Conservation (phyloP, 2,888 invertebrate genomes). For the Polyommatus icarus region DNA sequence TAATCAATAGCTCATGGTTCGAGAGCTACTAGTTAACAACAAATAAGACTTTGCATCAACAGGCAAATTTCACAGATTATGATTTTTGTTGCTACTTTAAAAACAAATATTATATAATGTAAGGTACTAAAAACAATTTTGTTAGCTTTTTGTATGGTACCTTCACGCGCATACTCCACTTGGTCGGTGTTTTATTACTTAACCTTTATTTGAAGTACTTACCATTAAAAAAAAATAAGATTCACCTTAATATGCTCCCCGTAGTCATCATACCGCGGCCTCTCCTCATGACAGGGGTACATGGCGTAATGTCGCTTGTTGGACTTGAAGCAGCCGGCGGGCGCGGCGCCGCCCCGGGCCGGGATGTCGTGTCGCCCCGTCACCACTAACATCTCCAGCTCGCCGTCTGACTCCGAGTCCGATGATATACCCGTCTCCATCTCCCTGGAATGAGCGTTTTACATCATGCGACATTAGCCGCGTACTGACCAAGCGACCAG, state of each 20-base stretch:
- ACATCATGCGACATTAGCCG: not conserved
- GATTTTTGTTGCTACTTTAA: no score
- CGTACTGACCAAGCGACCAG: no score
- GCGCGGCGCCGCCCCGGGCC: slow-evolving; percentile 85
- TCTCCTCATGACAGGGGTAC: slow-evolving; percentile 97
- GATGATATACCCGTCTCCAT: slow-evolving; percentile 86
- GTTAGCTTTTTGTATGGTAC: no score
- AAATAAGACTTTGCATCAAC: no score
- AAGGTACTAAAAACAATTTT: no score
- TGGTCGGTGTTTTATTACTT: no score
- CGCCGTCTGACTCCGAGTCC: slow-evolving; percentile 88
- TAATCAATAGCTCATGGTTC: not conserved
- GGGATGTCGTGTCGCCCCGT: slow-evolving; percentile 94
- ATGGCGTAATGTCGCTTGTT: slow-evolving; percentile 96
- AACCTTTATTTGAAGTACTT: not conserved
- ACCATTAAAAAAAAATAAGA: not conserved
- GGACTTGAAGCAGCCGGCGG: slow-evolving; percentile 77
- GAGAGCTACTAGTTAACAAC: no score
- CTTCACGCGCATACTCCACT: no score
- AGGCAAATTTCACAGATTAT: no score
- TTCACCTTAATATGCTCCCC: slow-evolving; percentile 92
- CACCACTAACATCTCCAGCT: slow-evolving; percentile 91
- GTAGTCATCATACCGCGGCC: slow-evolving; percentile 95
- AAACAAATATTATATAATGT: no score
- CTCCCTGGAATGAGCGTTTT: slow-evolving; percentile 71